Base-by-base conservation (phyloP, 1,140 invertebrate species). In the Galleria mellonella region DNA sequence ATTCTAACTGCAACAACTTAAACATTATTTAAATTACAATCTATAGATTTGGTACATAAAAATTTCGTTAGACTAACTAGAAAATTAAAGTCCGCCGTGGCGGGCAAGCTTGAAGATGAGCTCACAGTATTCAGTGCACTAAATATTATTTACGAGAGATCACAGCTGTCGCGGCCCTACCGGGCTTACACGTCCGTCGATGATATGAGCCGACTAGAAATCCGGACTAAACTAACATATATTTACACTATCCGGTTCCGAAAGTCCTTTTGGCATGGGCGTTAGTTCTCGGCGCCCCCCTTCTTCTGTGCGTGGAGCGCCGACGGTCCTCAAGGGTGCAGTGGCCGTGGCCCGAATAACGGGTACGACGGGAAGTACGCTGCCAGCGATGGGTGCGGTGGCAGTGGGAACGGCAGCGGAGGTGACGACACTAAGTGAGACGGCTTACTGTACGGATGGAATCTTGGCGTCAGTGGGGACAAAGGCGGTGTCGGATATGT, bases 401-500 rank as follows among this genome's bases (percentile, higher is more conserved):
- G 87, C 41, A 91, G 76, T 12, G 92, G 90, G 53, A 91, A 89
- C 31, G 89, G 88, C 88, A 62, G 90, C 73, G 59, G 92, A 62
- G 46, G 90, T 74, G 43, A 92, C 75, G 50, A 89, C 86, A 59
- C 68, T 66, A 92, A 75, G 55, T 87, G 83, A 10, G 91, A 90
- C 1, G 92, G 91, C 82, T 94, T 94, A 23, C 91, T 91, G 71
- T 97, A 97, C 0, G 95, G 95, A 84, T 97, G 95, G 78, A 96
- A 97, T 27, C 95, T 88, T 4, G 84, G 83, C 4, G 94, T 92
- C 7, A 96, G 81, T 2, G 94, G 94, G 62, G 93, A 94, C 10
- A 96, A 84, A 4, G 95, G 94, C 3, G 95, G 94, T 6, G 94
- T 96, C 0, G 95, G 95, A 73, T 96, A 97, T n/a, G 91, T 90